Evolutionary conservation across 2,888 invertebrate genomes (phyloP).

Genomic region (Lasioglossum marginatum): DNA sequence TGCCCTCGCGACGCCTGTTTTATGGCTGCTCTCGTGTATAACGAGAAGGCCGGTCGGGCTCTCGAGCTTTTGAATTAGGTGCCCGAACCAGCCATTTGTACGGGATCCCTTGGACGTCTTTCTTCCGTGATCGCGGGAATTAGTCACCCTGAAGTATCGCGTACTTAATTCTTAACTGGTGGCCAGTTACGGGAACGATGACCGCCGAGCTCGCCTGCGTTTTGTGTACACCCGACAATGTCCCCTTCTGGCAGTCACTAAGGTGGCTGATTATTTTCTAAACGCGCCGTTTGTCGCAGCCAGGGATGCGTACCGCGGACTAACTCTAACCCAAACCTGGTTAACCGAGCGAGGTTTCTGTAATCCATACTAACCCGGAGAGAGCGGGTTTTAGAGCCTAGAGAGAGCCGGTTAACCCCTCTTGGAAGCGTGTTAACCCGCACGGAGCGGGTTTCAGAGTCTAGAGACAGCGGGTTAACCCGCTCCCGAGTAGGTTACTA

Average conservation of each 20-base stretch:
- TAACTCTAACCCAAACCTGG: no score
- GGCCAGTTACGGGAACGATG: neutral
- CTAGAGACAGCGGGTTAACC: no score
- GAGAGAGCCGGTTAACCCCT: no score
- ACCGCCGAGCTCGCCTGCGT: neutral
- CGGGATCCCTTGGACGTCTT: conserved; percentile 52
- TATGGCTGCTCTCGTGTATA: conserved; percentile 50
- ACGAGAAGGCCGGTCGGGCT: conserved; percentile 41
- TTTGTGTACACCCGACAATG: neutral
- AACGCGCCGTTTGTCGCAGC: neutral
- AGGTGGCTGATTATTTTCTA: neutral
- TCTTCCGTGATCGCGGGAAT: conserved; percentile 62
- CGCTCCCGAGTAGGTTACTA: no score
- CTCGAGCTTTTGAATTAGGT: conserved; percentile 49
- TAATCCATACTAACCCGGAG: no score
- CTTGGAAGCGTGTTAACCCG: no score
- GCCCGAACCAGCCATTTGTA: conserved; percentile 52
- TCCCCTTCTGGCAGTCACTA: neutral
- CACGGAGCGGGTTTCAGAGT: no score
- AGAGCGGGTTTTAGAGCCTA: no score
- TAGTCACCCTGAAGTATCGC: conserved; percentile 30
- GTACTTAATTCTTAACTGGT: neutral
- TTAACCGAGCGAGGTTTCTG: no score
- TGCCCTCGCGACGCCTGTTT: conserved; percentile 47
- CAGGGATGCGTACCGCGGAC: no score